A percentile compares a stretch with the other conserved stretches of the same genome.
Conservation (phyloP, 1,140 invertebrate species). For the Apis florea region DNA sequence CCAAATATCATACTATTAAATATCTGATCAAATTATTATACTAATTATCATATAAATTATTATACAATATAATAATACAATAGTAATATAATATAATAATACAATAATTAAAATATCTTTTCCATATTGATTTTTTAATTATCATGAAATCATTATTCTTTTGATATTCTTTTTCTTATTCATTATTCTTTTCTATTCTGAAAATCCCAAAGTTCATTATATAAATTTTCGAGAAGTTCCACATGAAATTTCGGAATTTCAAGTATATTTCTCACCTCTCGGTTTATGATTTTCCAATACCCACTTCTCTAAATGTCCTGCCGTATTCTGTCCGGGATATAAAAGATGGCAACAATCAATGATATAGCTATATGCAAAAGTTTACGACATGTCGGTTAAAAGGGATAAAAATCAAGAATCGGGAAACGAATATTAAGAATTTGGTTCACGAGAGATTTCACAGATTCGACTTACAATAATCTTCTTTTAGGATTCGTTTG, state of each 20-base stretch:
- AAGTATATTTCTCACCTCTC: background rate
- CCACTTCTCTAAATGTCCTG: background rate
- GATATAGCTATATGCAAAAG: background rate
- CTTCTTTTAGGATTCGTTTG: background rate
- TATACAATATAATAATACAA: too few species aligned
- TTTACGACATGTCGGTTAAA: background rate
- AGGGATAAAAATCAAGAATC: background rate
- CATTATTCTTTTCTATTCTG: too few species aligned
- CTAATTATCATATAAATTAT: too few species aligned
- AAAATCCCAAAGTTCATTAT: background rate
- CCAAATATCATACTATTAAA: too few species aligned
- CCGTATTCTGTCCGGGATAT: background rate
- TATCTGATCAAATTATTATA: too few species aligned
- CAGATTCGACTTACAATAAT: too few species aligned
- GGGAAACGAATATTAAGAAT: background rate
- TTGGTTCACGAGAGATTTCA: background rate
- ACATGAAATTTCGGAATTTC: background rate
- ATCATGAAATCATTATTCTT: background rate
- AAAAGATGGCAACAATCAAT: background rate
- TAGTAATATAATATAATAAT: too few species aligned
- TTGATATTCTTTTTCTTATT: background rate
- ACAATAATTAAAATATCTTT: too few species aligned
- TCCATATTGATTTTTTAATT: background rate
- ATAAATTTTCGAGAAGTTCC: constrained; percentile 7
- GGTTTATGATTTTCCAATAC: constrained; percentile 18